Conservation (phyloP, 2,797 vertebrate species). For the Sebastes nivosus region DNA sequence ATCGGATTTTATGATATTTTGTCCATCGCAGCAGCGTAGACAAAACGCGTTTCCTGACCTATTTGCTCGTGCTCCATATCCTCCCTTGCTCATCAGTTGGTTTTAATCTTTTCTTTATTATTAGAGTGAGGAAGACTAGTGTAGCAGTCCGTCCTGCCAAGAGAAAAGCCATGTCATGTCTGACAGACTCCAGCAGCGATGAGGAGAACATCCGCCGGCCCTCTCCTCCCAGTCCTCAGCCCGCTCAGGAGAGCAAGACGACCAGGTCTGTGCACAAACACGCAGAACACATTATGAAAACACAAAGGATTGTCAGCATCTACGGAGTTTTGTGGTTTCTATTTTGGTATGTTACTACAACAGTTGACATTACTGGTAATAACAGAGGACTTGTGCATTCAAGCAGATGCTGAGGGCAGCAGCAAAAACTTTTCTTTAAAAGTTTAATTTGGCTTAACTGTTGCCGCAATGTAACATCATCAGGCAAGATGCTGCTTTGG, state of each 20-base stretch:
- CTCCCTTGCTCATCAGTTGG: background rate
- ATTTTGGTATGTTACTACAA: background rate
- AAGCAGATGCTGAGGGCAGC: background rate
- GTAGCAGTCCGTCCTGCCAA: background rate
- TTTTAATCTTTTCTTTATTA: background rate
- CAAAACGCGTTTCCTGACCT: background rate
- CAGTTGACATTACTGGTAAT: background rate
- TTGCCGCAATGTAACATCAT: background rate
- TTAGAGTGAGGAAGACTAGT: slow-evolving; percentile 1
- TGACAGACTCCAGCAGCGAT: slow-evolving; percentile 21
- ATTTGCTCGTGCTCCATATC: background rate
- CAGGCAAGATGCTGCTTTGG: background rate
- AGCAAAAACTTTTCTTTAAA: no score
- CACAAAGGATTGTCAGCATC: background rate
- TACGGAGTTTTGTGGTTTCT: background rate
- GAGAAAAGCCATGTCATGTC: background rate
- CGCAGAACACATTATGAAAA: background rate
- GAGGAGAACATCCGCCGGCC: slow-evolving; percentile 21
- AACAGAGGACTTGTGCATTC: background rate
- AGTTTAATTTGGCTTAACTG: no score
- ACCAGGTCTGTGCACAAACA: slow-evolving; percentile 38
- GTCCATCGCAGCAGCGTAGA: background rate
- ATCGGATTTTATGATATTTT: background rate
- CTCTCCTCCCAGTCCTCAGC: background rate
- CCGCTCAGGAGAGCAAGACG: background rate